Evolutionary conservation across 2,797 vertebrate genomes (phyloP).

Genomic region (Pangasius krempfi): DNA sequence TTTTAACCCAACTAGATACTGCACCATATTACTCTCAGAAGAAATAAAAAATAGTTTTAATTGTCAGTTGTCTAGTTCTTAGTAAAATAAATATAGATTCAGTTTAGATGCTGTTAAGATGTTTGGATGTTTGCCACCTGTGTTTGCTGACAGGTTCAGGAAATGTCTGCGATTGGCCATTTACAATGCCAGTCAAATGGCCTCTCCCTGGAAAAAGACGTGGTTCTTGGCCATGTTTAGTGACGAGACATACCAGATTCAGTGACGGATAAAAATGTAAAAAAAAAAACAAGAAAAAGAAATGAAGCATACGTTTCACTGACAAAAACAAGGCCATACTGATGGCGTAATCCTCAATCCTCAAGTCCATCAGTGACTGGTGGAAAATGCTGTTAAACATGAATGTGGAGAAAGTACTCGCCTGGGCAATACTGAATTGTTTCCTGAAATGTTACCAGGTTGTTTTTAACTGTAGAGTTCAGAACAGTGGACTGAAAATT

Average conservation of each 20-base stretch:
- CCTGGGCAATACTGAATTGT: not conserved
- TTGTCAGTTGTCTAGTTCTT: not conserved
- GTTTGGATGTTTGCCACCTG: not conserved
- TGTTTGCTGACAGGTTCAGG: not conserved
- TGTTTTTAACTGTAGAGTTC: not conserved
- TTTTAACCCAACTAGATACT: not conserved
- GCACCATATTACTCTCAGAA: not conserved
- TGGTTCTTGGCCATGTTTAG: not conserved
- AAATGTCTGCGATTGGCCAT: not conserved
- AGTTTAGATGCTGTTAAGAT: not conserved
- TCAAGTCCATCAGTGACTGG: not conserved
- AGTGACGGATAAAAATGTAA: not conserved
- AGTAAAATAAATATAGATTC: not conserved
- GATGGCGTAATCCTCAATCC: not conserved
- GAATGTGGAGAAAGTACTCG: not conserved
- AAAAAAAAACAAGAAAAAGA: not conserved
- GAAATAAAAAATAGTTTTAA: not conserved
- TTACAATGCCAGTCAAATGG: not conserved
- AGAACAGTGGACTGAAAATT: not conserved
- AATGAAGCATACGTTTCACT: not conserved
- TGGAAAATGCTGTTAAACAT: not conserved
- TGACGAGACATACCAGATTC: not conserved
- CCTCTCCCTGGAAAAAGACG: not conserved
- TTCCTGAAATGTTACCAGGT: slow-evolving; percentile 3
- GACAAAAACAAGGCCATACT: not conserved